These are phyloP conservation scores for Etheostoma cragini DNA, from an alignment of 2,113 vertebrate species.

Conservation along the genomic window DNA sequence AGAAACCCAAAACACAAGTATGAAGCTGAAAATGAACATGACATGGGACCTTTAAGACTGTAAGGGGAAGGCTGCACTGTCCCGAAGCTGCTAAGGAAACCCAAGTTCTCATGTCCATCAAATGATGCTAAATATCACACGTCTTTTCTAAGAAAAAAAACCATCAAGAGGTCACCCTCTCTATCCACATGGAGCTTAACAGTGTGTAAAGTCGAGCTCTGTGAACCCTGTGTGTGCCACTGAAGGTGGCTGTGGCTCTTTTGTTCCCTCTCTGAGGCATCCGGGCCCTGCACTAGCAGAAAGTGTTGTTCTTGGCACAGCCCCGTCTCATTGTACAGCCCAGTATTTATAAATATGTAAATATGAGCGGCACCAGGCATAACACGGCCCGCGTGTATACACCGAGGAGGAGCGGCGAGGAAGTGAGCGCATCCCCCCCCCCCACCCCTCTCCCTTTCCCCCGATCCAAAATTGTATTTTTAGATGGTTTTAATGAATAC, in stretches of 20 bases:
- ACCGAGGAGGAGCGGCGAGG: conserved; percentile 76
- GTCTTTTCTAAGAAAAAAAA: background rate
- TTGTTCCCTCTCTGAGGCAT: conserved; percentile 78
- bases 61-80: too few relatives aligned
- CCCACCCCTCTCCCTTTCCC: background rate
- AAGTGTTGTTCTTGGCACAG: conserved; percentile 85
- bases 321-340: conserved; percentile 83
- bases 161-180: background rate
- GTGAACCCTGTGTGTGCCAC: conserved; percentile 33
- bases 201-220: conserved; percentile 2
- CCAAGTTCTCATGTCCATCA: too few relatives aligned
- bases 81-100: background rate
- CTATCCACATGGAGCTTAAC: background rate
- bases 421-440: conserved; percentile 69
- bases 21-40: too few relatives aligned
- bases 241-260: conserved; percentile 67
- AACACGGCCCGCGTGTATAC: conserved; percentile 74
- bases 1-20: too few relatives aligned
- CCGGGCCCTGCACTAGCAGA: conserved; percentile 71
- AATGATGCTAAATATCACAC: too few relatives aligned
- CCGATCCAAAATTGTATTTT: conserved; percentile 83
- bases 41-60: too few relatives aligned
- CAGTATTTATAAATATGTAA: conserved; percentile 88
- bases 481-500: conserved; percentile 90
- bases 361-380: conserved; percentile 78